These are phyloP conservation scores for Enteromius unitaeniatus DNA, from an alignment of 2,797 vertebrate genomes.

Conservation along the genomic window DNA sequence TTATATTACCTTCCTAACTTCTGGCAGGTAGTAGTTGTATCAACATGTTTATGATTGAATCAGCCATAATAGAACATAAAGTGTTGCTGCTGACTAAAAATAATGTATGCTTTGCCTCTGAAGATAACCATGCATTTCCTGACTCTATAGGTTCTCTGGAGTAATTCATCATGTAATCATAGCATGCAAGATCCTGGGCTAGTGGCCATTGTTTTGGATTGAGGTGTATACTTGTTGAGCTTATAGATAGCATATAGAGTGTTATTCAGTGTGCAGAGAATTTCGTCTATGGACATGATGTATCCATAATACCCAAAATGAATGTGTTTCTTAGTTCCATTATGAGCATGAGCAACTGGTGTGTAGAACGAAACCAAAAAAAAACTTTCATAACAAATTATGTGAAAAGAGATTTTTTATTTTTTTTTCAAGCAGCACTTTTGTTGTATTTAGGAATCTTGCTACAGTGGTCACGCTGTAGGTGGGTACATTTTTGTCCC, in stretches of 20 bases:
- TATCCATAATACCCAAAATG: conserved; percentile 58
- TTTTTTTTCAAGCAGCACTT: not conserved
- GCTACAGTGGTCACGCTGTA: not conserved
- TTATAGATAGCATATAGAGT: conserved; percentile 52
- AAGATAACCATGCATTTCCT: conserved; percentile 69
- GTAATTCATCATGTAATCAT: conserved; percentile 72
- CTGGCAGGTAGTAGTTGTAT: conserved; percentile 20
- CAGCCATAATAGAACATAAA: conserved; percentile 57
- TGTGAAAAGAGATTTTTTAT: conserved; percentile 63
- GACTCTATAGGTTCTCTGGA: conserved; percentile 53
- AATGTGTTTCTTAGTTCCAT: conserved; percentile 62
- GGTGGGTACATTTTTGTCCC: not conserved
- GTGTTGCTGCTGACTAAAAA: conserved; percentile 64
- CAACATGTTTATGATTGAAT: conserved; percentile 39
- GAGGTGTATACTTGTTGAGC: conserved; percentile 68
- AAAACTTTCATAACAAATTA: conserved; percentile 53
- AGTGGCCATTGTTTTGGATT: conserved; percentile 65
- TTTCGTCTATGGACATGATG: conserved; percentile 65
- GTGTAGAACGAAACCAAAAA: not conserved
- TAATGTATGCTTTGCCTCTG: too few species aligned
- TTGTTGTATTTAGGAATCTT: not conserved
- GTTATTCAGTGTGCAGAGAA: conserved; percentile 69
- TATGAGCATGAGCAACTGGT: conserved; percentile 40
- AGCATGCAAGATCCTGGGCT: conserved; percentile 53
- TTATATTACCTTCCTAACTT: conserved; percentile 20